A percentile compares a stretch with the other conserved stretches of the same genome.
These are phyloP conservation scores for Drosophila cognata DNA, from an alignment of 2,888 invertebrate species.

Conservation along the genomic window DNA sequence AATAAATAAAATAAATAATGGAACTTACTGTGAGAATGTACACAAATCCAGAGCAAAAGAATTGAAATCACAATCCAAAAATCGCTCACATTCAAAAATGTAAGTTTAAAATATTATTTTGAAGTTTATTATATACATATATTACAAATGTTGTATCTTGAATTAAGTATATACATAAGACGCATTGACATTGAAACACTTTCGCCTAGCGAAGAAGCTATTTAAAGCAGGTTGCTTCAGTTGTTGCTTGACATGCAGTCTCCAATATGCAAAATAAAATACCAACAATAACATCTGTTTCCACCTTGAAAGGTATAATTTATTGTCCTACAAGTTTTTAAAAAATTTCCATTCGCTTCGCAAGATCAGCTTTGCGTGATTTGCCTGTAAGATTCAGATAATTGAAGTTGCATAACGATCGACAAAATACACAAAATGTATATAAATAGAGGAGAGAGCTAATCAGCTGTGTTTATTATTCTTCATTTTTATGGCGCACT, in stretches of 20 bases:
- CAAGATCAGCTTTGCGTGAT: background rate
- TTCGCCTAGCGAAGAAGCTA: background rate
- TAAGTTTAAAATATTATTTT: background rate
- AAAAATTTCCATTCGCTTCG: background rate
- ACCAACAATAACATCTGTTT: background rate
- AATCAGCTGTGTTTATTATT: background rate
- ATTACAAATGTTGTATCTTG: background rate
- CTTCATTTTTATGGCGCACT: constrained; percentile 1
- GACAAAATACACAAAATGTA: background rate
- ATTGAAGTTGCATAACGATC: background rate
- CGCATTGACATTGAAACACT: background rate
- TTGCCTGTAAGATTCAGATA: background rate
- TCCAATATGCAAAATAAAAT: background rate
- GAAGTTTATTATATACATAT: background rate
- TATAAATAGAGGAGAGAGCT: background rate
- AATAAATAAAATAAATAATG: background rate
- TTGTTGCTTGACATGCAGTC: background rate
- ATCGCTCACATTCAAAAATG: background rate
- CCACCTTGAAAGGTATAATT: background rate
- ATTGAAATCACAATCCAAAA: background rate
- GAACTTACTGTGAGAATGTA: background rate
- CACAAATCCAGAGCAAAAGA: background rate
- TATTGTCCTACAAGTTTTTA: background rate
- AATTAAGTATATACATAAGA: background rate
- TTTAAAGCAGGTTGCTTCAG: background rate